Evolutionary conservation across 2,888 invertebrate species (phyloP), one percentile per base, ranked within the genome.

Genomic region (Carabus problematicus): DNA sequence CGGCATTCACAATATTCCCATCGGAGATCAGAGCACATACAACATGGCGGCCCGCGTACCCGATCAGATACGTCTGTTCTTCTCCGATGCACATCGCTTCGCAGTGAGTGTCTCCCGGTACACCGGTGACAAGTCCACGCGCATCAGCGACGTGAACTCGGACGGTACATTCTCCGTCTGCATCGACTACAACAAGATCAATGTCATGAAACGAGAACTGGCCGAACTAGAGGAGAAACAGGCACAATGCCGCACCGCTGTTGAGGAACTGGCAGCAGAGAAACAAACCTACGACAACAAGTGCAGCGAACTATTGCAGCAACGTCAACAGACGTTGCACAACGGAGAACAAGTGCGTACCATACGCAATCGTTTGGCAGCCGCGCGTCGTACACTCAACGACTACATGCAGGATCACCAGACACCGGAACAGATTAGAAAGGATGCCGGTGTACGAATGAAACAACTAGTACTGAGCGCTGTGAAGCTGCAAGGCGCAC

Each of bases 1-100:
- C 79, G 77, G 80, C 1, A 82, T 94, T 12, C 89, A 93, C 75
- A 85, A 84, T 61, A 90, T 93, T 76, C 92, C 93, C 0, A 84
- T 93, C 16, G 94, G 93, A 1, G 85, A 85, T 61, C 82, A 85
- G 0, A 82, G 81, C 47, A 89, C 91, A 0, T 87, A 88, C 74
- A 82, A 86, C 8, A 83, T 85, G 76, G 85, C 86, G 29, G 86
- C 86, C 0, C 78, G 81, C 6, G 83, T 92, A 63, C 92, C 92
- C 0, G 77, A 79, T 0, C 78, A 84, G 45, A 84, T 92, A 45
- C 82, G 76, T 0, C 77, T 79, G 11, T 92, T 87, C 76, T 92
- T 88, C 75, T 89, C 89, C 42, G 87, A 91, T 89, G 85, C 85
- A 74, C 86, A 86, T 71, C 80, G 83, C 9, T 90, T 88, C 78